Conservation (phyloP, 1,140 invertebrate species). For the Conus betulinus region DNA sequence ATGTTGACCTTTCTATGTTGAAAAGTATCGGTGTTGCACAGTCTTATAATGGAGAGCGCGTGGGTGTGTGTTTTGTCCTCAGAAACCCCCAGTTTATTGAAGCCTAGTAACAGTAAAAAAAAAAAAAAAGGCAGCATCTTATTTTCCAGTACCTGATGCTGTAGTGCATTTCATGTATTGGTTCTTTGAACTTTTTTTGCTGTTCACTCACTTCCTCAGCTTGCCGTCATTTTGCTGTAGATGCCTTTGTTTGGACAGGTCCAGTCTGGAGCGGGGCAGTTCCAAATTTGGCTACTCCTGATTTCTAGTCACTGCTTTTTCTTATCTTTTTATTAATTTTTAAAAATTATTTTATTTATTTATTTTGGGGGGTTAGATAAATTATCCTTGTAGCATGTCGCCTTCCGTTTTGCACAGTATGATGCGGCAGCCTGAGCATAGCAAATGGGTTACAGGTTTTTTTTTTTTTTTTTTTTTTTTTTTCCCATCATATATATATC, state of each 20-base stretch:
- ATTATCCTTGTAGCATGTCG: not conserved
- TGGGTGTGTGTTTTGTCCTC: not conserved
- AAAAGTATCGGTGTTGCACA: too few species aligned
- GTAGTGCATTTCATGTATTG: not conserved
- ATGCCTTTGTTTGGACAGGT: not conserved
- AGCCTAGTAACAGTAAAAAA: slow-evolving; percentile 17
- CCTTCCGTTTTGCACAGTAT: not conserved
- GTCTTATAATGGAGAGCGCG: too few species aligned
- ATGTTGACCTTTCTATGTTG: too few species aligned
- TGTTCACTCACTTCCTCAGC: not conserved
- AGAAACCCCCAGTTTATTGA: slow-evolving; percentile 1
- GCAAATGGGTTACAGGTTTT: not conserved
- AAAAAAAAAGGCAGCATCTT: not conserved
- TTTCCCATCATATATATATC: not conserved
- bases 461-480: too few species aligned
- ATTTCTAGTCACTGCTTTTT: not conserved
- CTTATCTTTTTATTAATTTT: not conserved
- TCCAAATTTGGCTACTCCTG: not conserved
- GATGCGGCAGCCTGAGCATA: not conserved
- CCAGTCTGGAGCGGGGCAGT: not conserved
- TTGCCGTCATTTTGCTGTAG: not conserved
- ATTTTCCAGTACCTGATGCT: slow-evolving; percentile 5
- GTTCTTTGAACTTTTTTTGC: slow-evolving; percentile 4
- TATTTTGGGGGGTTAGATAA: not conserved
- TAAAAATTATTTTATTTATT: not conserved